Percentiles rank a stretch among this genome's conserved stretches.
Conservation (phyloP, 2,888 invertebrate genomes). For the Torymus auratus region DNA sequence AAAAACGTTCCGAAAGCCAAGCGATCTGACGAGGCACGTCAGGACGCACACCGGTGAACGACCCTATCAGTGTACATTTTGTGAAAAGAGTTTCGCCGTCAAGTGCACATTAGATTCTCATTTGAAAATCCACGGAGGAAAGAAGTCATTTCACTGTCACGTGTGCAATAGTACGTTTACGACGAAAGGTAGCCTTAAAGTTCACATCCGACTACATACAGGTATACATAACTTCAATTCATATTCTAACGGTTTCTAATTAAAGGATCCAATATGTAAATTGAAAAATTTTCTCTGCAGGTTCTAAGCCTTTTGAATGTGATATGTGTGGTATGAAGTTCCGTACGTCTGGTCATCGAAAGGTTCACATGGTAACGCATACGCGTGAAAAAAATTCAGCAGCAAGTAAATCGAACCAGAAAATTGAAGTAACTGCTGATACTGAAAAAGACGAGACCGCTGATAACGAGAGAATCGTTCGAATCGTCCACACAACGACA, state of each 20-base stretch:
- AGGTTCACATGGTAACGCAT: conserved; percentile 80
- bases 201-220: conserved; percentile 83
- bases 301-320: conserved; percentile 81
- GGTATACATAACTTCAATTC: conserved; percentile 69
- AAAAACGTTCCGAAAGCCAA: conserved; percentile 84
- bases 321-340: conserved; percentile 81
- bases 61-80: conserved; percentile 80
- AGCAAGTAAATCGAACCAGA: background rate
- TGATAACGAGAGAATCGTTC: background rate
- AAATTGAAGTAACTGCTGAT: background rate
- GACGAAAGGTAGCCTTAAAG: conserved; percentile 82
- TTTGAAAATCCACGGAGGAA: conserved; percentile 79
- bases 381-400: conserved; percentile 69
- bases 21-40: conserved; percentile 82
- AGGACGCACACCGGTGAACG: conserved; percentile 84
- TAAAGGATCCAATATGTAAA: background rate
- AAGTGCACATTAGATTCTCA: conserved; percentile 83
- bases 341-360: conserved; percentile 83
- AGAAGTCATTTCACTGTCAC: conserved; percentile 80
- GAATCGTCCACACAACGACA: conserved; percentile 21
- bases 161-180: conserved; percentile 82
- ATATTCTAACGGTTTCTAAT: too few relatives aligned
- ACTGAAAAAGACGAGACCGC: background rate
- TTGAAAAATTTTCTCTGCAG: conserved; percentile 65
- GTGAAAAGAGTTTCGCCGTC: conserved; percentile 80